Percentiles rank a stretch among this genome's conserved stretches.
Evolutionary conservation across 2,888 invertebrate species (phyloP).

Genomic region (Nysson spinosus): DNA sequence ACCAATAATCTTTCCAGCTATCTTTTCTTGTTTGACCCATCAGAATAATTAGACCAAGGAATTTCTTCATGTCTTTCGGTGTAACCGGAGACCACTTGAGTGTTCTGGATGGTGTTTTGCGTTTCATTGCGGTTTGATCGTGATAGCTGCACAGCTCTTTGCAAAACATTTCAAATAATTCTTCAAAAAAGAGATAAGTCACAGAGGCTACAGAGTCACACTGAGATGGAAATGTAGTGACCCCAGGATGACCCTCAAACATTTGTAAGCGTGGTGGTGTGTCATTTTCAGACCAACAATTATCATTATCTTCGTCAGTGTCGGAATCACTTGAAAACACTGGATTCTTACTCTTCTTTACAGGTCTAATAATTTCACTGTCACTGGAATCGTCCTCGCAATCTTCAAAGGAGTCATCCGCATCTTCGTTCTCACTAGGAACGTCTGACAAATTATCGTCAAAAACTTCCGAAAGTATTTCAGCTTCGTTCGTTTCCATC

Average conservation of each 20-base stretch:
- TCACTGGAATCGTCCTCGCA: constrained; percentile 18
- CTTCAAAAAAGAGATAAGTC: constrained; percentile 28
- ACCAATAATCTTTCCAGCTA: constrained; percentile 34
- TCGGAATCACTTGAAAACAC: constrained; percentile 17
- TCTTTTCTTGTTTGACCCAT: constrained; percentile 33
- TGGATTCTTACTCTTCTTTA: constrained; percentile 11
- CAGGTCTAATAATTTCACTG: constrained; percentile 24
- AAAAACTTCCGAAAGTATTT: constrained; percentile 24
- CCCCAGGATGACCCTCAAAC: constrained; percentile 24
- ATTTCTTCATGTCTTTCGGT: constrained; percentile 27
- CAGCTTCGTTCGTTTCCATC: constrained; percentile 25
- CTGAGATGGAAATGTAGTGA: constrained; percentile 19
- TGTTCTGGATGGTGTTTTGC: constrained; percentile 22
- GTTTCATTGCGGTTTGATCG: constrained; percentile 19
- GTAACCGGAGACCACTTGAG: constrained; percentile 27
- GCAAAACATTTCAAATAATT: constrained; percentile 19
- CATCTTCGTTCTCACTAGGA: too few relatives aligned
- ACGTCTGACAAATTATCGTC: constrained; percentile 26
- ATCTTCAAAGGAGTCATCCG: constrained; percentile 21
- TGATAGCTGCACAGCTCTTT: constrained; percentile 21
- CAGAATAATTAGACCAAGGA: constrained; percentile 29
- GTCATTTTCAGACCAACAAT: constrained; percentile 30
- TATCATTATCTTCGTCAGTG: constrained; percentile 16
- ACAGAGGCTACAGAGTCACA: constrained; percentile 17
- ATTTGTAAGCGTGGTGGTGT: constrained; percentile 27